A percentile compares a stretch with the other conserved stretches of the same genome.
These are phyloP conservation scores for Ypsolopha scabrella DNA, from an alignment of 2,888 invertebrate species.

Conservation along the genomic window DNA sequence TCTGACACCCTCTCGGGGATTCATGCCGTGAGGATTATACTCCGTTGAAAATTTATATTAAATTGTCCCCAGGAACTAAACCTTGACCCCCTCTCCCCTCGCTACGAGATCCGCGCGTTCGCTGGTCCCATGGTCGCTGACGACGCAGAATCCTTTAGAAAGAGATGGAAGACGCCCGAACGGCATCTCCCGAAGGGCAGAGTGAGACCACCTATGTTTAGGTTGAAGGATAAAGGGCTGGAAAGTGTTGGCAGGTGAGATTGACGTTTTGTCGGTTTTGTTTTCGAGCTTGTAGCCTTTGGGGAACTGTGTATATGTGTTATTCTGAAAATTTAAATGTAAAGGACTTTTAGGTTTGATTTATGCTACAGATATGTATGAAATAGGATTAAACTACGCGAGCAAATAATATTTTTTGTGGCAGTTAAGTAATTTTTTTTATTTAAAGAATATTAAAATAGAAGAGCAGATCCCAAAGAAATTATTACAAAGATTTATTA, in stretches of 20 bases:
- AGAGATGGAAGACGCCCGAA: slow-evolving; percentile 84
- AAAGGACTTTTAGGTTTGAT: too few relatives aligned
- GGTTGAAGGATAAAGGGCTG: slow-evolving; percentile 87
- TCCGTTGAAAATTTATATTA: too few relatives aligned
- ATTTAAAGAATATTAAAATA: too few relatives aligned
- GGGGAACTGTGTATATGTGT: neutral
- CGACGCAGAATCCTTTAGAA: slow-evolving; percentile 78
- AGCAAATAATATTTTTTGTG: too few relatives aligned
- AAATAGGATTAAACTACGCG: too few relatives aligned
- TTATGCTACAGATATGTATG: too few relatives aligned
- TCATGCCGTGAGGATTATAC: too few relatives aligned
- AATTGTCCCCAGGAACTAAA: slow-evolving; percentile 66
- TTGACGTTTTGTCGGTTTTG: neutral
- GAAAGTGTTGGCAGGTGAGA: slow-evolving; percentile 81
- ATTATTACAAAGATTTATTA: too few relatives aligned
- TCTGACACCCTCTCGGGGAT: too few relatives aligned
- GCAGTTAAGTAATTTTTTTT: too few relatives aligned
- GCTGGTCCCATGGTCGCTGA: slow-evolving; percentile 92
- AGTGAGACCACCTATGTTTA: slow-evolving; percentile 29
- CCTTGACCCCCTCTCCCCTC: slow-evolving; percentile 75
- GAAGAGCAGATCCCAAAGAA: too few relatives aligned
- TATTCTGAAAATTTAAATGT: too few relatives aligned
- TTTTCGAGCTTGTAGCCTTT: neutral
- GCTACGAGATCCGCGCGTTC: slow-evolving; percentile 84
- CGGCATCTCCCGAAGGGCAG: neutral